These are phyloP conservation scores for Sander lucioperca DNA, from an alignment of 2,113 vertebrate species.

Conservation along the genomic window DNA sequence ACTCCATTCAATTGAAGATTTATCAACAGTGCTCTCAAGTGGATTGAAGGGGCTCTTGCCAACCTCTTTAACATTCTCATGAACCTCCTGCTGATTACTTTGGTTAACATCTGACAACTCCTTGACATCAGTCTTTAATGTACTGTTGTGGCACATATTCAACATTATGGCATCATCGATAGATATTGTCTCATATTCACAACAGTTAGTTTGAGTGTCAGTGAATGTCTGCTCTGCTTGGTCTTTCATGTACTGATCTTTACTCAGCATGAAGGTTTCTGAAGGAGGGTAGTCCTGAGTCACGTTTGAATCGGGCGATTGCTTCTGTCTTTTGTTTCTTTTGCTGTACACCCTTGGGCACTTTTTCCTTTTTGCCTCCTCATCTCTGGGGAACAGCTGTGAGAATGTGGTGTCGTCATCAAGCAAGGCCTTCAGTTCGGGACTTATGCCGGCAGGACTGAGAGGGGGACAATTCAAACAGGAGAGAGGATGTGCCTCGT, in stretches of 20 bases:
- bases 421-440: slow-evolving; percentile 83
- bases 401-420: slow-evolving; percentile 92
- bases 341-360: slow-evolving; percentile 92
- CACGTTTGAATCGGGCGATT: slow-evolving; percentile 37
- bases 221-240: slow-evolving; percentile 79
- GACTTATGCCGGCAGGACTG: slow-evolving; percentile 43
- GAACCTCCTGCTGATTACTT: slow-evolving; percentile 26
- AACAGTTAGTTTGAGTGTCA: slow-evolving; percentile 81
- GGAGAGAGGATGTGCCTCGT: slow-evolving; percentile 53
- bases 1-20: slow-evolving; percentile 79
- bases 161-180: slow-evolving; percentile 88
- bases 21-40: slow-evolving; percentile 66
- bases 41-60: slow-evolving; percentile 75
- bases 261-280: slow-evolving; percentile 66
- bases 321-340: slow-evolving; percentile 86
- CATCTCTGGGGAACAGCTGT: slow-evolving; percentile 90
- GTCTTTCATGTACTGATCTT: slow-evolving; percentile 78
- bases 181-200: slow-evolving; percentile 88
- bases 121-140: slow-evolving; percentile 69
- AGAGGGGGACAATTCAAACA: slow-evolving; percentile 62
- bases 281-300: slow-evolving; percentile 55
- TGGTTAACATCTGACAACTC: slow-evolving; percentile 45
- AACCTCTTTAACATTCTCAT: slow-evolving; percentile 61
- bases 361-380: slow-evolving; percentile 89
- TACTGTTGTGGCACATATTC: slow-evolving; percentile 87